Conservation (phyloP, 1,140 invertebrate species). For the Drosophila tani region DNA sequence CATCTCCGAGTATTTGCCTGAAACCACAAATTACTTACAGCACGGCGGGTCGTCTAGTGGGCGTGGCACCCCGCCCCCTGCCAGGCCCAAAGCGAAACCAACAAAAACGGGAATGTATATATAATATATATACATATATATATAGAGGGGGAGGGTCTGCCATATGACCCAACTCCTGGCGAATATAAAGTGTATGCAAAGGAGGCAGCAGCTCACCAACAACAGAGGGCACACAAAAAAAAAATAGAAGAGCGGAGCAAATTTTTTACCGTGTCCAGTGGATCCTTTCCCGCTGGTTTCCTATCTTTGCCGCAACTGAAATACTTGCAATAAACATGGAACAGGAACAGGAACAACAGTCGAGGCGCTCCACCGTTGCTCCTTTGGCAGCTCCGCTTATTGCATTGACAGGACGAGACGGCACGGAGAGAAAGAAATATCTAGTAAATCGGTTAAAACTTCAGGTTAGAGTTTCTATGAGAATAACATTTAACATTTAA, state of each 20-base stretch:
- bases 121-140: slow-evolving; percentile 13
- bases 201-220: slow-evolving; percentile 51
- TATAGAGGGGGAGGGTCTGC: slow-evolving; percentile 2
- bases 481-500: too few species aligned
- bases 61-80: slow-evolving; percentile 38
- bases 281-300: slow-evolving; percentile 44
- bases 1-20: slow-evolving; percentile 80
- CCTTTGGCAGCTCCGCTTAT: slow-evolving; percentile 73
- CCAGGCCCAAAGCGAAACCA: slow-evolving; percentile 11
- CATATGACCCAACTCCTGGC: slow-evolving; percentile 47
- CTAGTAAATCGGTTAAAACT: not conserved
- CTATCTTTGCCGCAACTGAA: slow-evolving; percentile 60
- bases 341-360: slow-evolving; percentile 50
- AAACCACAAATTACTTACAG: slow-evolving; percentile 84
- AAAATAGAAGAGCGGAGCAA: slow-evolving; percentile 27
- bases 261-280: slow-evolving; percentile 54
- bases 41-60: slow-evolving; percentile 74
- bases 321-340: slow-evolving; percentile 80
- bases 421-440: slow-evolving; percentile 9
- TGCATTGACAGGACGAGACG: slow-evolving; percentile 73
- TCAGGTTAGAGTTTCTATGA: too few species aligned
- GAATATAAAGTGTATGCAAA: slow-evolving; percentile 71
- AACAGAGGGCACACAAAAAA: slow-evolving; percentile 31
- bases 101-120: slow-evolving; percentile 37
- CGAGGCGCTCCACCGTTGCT: slow-evolving; percentile 45